Conservation (phyloP, 2,797 vertebrate species). For the Fistularia tabacaria region DNA sequence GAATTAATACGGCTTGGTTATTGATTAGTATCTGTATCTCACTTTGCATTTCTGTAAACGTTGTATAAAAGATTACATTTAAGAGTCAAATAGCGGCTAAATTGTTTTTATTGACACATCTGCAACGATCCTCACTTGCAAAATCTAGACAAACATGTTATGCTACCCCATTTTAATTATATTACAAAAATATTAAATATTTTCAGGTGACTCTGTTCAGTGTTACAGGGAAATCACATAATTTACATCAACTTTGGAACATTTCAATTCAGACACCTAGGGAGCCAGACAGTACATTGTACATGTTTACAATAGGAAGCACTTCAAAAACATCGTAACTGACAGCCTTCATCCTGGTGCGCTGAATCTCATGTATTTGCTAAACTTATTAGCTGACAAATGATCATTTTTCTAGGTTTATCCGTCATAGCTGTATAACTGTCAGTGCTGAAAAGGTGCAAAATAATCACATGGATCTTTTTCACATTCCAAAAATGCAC, state of each 20-base stretch:
- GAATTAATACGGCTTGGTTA: no score
- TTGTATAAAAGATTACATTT: no score
- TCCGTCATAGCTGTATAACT: slow-evolving; percentile 7
- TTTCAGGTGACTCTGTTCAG: slow-evolving; percentile 4
- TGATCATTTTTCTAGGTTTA: background rate
- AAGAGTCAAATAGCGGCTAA: no score
- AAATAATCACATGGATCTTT: background rate
- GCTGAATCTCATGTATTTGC: background rate
- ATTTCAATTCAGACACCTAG: no score
- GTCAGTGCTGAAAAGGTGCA: slow-evolving; percentile 13
- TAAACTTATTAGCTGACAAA: slow-evolving; percentile 1
- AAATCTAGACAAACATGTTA: slow-evolving; percentile 35
- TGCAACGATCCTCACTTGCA: slow-evolving; percentile 25
- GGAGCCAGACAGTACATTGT: background rate
- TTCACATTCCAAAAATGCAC: background rate
- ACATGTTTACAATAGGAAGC: slow-evolving; percentile 25
- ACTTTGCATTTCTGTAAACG: no score
- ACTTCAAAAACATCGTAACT: slow-evolving; percentile 40
- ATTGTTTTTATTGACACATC: slow-evolving; percentile 49
- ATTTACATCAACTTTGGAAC: slow-evolving; percentile 7
- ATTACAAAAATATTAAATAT: no score
- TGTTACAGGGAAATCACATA: slow-evolving; percentile 58
- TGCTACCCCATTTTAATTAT: background rate
- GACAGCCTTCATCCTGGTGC: slow-evolving; percentile 38
- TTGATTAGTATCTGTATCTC: no score